Percentiles rank a stretch among this genome's conserved stretches.
phyloP scores from a whole-genome alignment of 2,888 invertebrate genomes.

The Marasmarcha lunaedactyla region DNA sequence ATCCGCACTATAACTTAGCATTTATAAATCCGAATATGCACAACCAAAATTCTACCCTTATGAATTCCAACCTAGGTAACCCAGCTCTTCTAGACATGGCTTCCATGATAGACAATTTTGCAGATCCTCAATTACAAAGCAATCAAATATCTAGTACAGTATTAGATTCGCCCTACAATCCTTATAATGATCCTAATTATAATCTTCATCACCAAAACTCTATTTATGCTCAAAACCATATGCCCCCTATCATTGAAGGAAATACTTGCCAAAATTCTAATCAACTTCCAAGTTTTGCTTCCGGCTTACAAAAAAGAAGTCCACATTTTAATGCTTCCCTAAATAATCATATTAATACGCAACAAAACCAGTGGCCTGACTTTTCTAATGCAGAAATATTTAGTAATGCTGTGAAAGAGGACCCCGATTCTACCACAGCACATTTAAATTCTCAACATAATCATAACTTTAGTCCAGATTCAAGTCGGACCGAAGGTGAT shows the following conservation, averaged over 20 bases:
- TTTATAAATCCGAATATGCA: conserved; percentile 61
- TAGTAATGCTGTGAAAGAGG: conserved; percentile 74
- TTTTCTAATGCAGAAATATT: conserved; percentile 54
- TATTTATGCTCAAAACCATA: conserved; percentile 68
- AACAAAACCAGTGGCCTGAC: conserved; percentile 58
- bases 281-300: conserved; percentile 53
- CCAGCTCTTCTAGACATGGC: conserved; percentile 79
- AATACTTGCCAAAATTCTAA: conserved; percentile 45
- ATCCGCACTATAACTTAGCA: conserved; percentile 51
- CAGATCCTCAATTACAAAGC: conserved; percentile 83
- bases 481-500: conserved; percentile 62
- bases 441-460: conserved; percentile 57
- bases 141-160: conserved; percentile 89
- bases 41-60: conserved; percentile 46
- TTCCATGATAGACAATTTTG: conserved; percentile 81
- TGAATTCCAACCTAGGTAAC: conserved; percentile 59
- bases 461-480: conserved; percentile 59
- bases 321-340: conserved; percentile 28
- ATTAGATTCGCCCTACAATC: conserved; percentile 75
- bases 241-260: conserved; percentile 62
- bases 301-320: conserved; percentile 52
- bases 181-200: conserved; percentile 72
- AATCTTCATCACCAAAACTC: conserved; percentile 76
- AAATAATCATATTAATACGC: conserved; percentile 24
- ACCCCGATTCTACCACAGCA: conserved; percentile 81